phyloP scores from a whole-genome alignment of 2,888 invertebrate genomes.

The Mythimna loreyi region DNA sequence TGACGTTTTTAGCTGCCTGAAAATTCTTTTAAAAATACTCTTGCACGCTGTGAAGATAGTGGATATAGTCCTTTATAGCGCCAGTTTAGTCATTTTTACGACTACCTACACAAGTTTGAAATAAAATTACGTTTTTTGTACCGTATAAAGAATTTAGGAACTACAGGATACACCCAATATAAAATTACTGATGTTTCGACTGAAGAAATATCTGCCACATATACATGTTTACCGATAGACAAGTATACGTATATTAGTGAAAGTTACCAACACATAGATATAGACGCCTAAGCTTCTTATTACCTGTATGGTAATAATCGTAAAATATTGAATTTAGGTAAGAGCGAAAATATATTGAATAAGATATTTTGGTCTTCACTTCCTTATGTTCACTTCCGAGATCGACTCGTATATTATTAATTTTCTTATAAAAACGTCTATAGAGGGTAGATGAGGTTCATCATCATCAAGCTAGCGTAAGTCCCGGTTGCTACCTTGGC shows the following conservation, averaged over 20 bases:
- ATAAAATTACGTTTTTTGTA: conserved; percentile 23
- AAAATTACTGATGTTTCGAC: conserved; percentile 12
- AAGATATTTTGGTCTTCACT: conserved; percentile 3
- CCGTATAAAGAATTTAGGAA: conserved; percentile 24
- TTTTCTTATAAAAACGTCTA: not conserved
- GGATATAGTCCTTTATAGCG: conserved; percentile 1
- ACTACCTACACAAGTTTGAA: no score
- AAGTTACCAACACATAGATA: not conserved
- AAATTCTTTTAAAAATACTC: conserved; percentile 33
- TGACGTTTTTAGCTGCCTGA: conserved; percentile 32
- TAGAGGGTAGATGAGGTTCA: no score
- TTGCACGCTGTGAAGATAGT: conserved; percentile 19
- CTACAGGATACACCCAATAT: conserved; percentile 21
- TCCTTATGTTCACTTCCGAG: not conserved
- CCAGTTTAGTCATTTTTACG: conserved; percentile 1
- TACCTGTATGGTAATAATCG: conserved; percentile 8
- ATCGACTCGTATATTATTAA: no score
- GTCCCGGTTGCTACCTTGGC: no score
- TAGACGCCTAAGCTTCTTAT: no score
- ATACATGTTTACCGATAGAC: not conserved
- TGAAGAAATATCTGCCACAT: not conserved
- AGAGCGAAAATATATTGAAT: conserved; percentile 1
- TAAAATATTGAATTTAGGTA: conserved; percentile 33
- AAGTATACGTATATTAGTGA: not conserved
- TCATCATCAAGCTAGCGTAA: no score